Base-by-base conservation (phyloP, 2,113 vertebrate species). In the Casuarius casuarius region DNA sequence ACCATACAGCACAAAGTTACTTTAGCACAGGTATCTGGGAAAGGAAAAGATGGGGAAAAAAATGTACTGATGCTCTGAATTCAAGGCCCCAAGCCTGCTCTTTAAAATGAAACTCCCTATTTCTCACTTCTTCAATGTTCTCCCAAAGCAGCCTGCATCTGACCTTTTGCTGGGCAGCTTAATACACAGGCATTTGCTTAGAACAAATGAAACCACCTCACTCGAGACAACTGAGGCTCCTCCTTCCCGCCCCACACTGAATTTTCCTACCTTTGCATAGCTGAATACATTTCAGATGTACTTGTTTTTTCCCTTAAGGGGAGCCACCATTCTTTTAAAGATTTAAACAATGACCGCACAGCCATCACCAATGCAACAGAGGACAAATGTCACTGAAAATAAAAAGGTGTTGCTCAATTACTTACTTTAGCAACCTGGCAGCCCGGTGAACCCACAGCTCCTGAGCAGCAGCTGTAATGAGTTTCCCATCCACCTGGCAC, bases 401-500 rank as follows among this genome's bases (percentile, higher is more conserved):
- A 14, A 58, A 76, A 89, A 95, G 63, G 40, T 89, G 66, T 16
- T 92, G 59, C 74, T 88, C 88, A 51, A 40, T 9, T 40, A 92
- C 97, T 97, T 98, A 99, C 99, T 98, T 99, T 99, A 42, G 98
- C 88, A 15, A 98, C 98, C 95, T 99, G 99, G 92, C 99, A 99
- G 44, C 99, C 99, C 13, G 97, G 92, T 70, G 98, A 97, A 13
- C 99, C 99, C 26, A 99, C 98, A 6, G 98, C 98, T 31, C 98
- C 98, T 0, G 98, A 98, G 91, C 99, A 99, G 97, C 99, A 99
- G 95, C 77, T 99, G 96, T 99, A 99, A 83, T 98, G 99, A 4
- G 99, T 99, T 95, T 99, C 99, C 99, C 99, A 99, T 90, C 99
- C 99, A 73, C 99, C 99, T 6, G 98, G 97, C 74, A 98, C 98